Base-by-base conservation (phyloP, 2,113 vertebrate species). In the Melospiza melodia region DNA sequence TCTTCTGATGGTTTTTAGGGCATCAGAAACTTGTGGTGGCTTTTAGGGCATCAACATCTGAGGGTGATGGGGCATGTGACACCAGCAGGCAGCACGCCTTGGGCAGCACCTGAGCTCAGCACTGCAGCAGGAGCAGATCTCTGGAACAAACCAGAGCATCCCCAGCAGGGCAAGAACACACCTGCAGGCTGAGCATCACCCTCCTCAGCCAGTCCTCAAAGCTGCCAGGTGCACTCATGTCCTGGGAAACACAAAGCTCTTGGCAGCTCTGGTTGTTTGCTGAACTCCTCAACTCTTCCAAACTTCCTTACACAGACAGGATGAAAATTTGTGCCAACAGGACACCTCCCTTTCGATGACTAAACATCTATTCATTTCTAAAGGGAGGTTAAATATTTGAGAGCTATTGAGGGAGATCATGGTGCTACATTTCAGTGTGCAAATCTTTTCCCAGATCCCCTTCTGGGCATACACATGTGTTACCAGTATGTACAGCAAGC, bases 401-500 rank as follows among this genome's bases (percentile, higher is more conserved):
- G 63, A 61, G 27, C 2, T 23, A 11, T 4, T 0, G 5, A 77
- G 8, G 37, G 21, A 31, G 62, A 35, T 8, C 39, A 10, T 15
- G 27, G 51, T 19, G 5, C 41, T 71, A 39, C 22, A 66, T 25
- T 62, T 39, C 0, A 2, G 52, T 24, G 15, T 9, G 31, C 10
- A 39, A 55, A 49, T 41, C 63, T 44, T 35, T 19, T 39, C 28
- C n/a, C 43, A 79, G 23, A 76, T 33, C 8, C 30, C 0, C 0
- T 21, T 52, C 16, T 33, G 15, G 25, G 46, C 30, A 48, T 1
- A 9, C 0, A 19, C 0, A 3, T 2, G 31, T 8, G 18, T 27
- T 46, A 72, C 44, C 35, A 51, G 22, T 12, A 73, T 0, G 0
- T 13, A n/a, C 5, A 25, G 49, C 16, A 67, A 75, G n/a, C 6